Base-by-base conservation (phyloP, 2,888 invertebrate genomes). In the Norana najaformis region DNA sequence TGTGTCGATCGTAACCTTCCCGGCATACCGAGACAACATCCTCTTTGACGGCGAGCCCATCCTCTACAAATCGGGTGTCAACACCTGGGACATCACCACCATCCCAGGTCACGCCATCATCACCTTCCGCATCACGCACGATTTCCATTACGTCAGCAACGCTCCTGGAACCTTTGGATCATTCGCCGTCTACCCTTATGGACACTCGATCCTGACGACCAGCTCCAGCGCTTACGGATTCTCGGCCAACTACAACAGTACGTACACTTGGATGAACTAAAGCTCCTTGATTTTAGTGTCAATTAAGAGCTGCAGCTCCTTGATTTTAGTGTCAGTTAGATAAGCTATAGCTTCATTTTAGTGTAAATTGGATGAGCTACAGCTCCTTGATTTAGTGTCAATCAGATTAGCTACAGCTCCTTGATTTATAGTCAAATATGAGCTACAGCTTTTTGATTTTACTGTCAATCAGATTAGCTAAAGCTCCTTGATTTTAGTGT, bases 151-250 rank as follows among this genome's bases (percentile, higher is more conserved):
- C 83, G 47, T 89, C 34, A 89, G 69, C 36, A 41, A 82, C 34
- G 37, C 38, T 8, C 83, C 83, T 30, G 89, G 47, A 37, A 39
- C 83, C 5, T 34, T 2, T 30, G 90, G 90, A 34, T 90, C 90
- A 11, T 89, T 90, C 36, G 90, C 89, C 0, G 90, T 83, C n/a
- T 90, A 90, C n/a, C 89, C 83, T 13, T 90, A 90, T 41, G 90
- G 90, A 30, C 90, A 90, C 41, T 90, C 90, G n/a, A 39, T 89
- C 39, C 53, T 69, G 20, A 20, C 89, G 11, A 88, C 41, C 83
- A 90, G 90, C 47, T 83, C 90, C 23, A 90, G 90, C 38, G 90
- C 82, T 30, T 90, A 90, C 20, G 90, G 90, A 89, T 90, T 88
- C 47, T 53, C 89, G 1, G 39, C 89, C 83, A 90, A 90, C 47